Percentiles rank a stretch among this genome's conserved stretches.
These are phyloP conservation scores for Dasysyrphus tricinctus DNA, from an alignment of 2,888 invertebrate genomes.

Conservation along the genomic window DNA sequence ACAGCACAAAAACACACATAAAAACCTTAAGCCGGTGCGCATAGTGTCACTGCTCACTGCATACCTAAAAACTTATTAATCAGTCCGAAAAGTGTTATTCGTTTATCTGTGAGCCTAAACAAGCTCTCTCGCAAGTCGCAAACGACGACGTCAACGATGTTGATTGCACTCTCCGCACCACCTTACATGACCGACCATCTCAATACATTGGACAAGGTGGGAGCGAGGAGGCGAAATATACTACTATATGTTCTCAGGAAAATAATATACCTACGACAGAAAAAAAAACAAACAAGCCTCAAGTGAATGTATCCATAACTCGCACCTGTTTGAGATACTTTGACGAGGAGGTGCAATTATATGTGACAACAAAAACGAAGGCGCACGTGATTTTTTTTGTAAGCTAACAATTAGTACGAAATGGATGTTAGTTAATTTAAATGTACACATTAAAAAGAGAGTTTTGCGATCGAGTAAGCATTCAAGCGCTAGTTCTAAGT, in stretches of 20 bases:
- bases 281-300: conserved; percentile 12
- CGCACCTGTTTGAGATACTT: conserved; percentile 72
- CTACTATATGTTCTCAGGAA: conserved; percentile 17
- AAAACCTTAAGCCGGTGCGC: conserved; percentile 64
- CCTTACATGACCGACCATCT: conserved; percentile 4
- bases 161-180: conserved; percentile 28
- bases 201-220: neutral
- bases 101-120: conserved; percentile 22
- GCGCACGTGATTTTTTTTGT: conserved; percentile 47
- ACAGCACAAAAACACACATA: conserved; percentile 53
- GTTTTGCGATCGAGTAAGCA: neutral
- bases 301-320: conserved; percentile 70
- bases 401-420: neutral
- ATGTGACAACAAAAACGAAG: conserved; percentile 25
- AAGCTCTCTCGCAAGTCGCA: conserved; percentile 37
- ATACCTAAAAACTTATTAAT: conserved; percentile 74
- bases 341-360: conserved; percentile 56
- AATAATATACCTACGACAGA: conserved; percentile 27
- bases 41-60: conserved; percentile 74
- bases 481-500: neutral
- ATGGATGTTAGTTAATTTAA: neutral
- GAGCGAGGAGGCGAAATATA: conserved; percentile 25
- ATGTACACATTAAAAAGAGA: neutral
- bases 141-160: conserved; percentile 17
- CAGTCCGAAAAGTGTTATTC: conserved; percentile 65